phyloP scores from a whole-genome alignment of 2,797 vertebrate species.

The Galago senegalensis region DNA sequence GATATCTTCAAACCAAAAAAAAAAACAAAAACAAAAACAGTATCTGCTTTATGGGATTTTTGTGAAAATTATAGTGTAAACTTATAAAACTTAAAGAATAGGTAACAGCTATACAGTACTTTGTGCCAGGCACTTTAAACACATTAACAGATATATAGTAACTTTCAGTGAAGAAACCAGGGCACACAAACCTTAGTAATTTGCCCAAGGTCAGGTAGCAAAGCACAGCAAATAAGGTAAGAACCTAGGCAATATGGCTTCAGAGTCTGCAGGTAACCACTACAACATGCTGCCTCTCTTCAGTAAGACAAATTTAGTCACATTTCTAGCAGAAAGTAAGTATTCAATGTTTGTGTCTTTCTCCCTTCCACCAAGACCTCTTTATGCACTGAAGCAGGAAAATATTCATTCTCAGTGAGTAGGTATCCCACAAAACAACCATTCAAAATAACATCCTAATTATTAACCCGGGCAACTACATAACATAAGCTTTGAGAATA shows the following conservation, averaged over 20 bases:
- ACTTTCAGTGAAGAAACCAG: conserved; percentile 2
- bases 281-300: background rate
- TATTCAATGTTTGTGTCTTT: background rate
- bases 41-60: background rate
- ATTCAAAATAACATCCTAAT: conserved; percentile 55
- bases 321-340: conserved; percentile 17
- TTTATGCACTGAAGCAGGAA: conserved; percentile 2
- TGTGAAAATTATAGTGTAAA: background rate
- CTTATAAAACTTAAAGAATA: conserved; percentile 55
- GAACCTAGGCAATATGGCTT: background rate
- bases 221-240: background rate
- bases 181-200: background rate
- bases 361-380: conserved; percentile 5
- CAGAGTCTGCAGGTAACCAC: background rate
- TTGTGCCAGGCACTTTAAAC: background rate
- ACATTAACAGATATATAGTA: background rate
- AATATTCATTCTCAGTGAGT: conserved; percentile 37
- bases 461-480: conserved; percentile 45
- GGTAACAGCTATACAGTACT: background rate
- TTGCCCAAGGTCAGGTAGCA: background rate
- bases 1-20: background rate
- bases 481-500: conserved; percentile 51
- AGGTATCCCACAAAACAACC: conserved; percentile 50
- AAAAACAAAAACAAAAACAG: background rate
- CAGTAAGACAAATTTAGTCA: conserved; percentile 22